These are phyloP conservation scores for Chloroclysta siterata DNA, from an alignment of 2,888 invertebrate genomes.

Conservation along the genomic window DNA sequence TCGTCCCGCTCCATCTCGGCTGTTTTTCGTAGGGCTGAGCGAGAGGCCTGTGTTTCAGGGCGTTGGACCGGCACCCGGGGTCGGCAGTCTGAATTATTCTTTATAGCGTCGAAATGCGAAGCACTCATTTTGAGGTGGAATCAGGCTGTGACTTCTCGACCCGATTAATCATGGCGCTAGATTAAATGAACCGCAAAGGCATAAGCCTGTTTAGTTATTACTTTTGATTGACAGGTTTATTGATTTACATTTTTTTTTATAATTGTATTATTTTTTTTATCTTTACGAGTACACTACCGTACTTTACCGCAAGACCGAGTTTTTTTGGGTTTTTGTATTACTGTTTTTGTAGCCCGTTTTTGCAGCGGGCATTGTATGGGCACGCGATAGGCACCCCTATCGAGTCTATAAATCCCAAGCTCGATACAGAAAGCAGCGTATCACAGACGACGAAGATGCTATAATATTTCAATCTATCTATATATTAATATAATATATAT, in stretches of 20 bases:
- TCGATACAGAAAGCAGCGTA: no score
- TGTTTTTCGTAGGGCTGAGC: slow-evolving; percentile 56
- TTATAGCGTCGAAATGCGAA: slow-evolving; percentile 80
- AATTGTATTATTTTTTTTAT: no score
- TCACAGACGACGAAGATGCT: no score
- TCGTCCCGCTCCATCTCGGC: slow-evolving; percentile 64
- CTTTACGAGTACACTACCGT: no score
- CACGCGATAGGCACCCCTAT: no score
- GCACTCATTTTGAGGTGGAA: slow-evolving; percentile 75
- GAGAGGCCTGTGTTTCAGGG: slow-evolving; percentile 57
- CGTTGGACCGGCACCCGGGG: slow-evolving; percentile 66
- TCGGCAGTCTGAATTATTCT: slow-evolving; percentile 78
- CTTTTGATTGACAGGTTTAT: slow-evolving; percentile 9
- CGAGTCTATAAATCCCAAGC: no score
- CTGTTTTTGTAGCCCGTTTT: no score
- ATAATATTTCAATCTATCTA: no score
- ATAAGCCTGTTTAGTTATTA: slow-evolving; percentile 18
- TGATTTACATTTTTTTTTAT: background rate
- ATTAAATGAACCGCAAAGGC: slow-evolving; percentile 32
- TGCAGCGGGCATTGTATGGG: no score
- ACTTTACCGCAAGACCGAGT: no score
- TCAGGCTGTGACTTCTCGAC: slow-evolving; percentile 77
- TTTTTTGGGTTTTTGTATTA: no score
- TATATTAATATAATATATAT: no score
- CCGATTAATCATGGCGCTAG: slow-evolving; percentile 71